Percentiles rank a stretch among this genome's conserved stretches.
Evolutionary conservation across 2,888 invertebrate genomes (phyloP).

Genomic region (Epistrophella euchroma): DNA sequence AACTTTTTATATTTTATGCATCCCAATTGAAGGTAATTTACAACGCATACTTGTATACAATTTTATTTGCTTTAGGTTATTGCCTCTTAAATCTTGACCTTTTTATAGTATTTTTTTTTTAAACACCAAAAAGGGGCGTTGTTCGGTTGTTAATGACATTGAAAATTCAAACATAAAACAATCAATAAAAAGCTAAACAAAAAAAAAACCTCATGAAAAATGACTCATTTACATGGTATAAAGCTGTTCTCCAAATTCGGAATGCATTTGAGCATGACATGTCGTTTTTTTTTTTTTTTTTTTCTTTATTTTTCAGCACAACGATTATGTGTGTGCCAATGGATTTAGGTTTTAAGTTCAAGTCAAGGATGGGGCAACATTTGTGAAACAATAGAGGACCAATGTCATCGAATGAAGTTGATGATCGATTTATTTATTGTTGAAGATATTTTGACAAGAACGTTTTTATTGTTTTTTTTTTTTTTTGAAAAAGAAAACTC

Average conservation of each 20-base stretch:
- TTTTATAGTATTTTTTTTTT: background rate
- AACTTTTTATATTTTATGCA: background rate
- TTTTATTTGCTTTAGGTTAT: constrained; percentile 9
- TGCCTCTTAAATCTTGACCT: constrained; percentile 25
- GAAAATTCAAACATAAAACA: constrained; percentile 30
- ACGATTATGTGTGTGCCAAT: background rate
- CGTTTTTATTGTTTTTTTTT: too few relatives aligned
- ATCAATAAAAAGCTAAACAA: constrained; percentile 1
- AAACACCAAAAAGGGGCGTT: constrained; percentile 19
- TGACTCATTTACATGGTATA: constrained; percentile 8
- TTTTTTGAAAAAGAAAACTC: background rate
- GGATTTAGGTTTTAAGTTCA: constrained; percentile 1
- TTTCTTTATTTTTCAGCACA: background rate
- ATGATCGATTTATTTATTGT: background rate
- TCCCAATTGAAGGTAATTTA: background rate
- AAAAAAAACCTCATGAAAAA: constrained; percentile 5
- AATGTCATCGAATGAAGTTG: background rate
- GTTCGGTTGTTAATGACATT: constrained; percentile 31
- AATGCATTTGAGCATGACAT: constrained; percentile 28
- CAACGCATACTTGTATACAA: background rate
- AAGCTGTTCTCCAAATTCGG: background rate
- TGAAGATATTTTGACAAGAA: background rate
- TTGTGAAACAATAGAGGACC: background rate
- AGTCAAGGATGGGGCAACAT: constrained; percentile 23
- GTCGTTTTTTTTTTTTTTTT: background rate